Evolutionary conservation across 2,888 invertebrate genomes (phyloP).

Genomic region (Diploptera punctata): DNA sequence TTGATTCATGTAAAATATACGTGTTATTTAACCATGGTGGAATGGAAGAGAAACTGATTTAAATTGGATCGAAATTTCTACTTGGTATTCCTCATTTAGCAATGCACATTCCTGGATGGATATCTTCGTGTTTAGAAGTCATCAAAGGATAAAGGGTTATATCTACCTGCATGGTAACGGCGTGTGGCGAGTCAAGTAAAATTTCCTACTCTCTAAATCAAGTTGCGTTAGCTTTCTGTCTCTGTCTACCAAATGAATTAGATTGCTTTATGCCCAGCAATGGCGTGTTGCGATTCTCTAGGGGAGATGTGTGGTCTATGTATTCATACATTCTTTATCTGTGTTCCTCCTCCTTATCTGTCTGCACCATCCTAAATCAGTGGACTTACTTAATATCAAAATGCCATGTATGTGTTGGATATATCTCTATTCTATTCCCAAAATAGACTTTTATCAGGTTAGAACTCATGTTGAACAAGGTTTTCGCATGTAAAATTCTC

Average conservation of each 20-base stretch:
- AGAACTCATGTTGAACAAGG: too few relatives aligned
- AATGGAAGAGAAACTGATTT: too few relatives aligned
- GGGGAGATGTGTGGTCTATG: too few relatives aligned
- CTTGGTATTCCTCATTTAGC: too few relatives aligned
- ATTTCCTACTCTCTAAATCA: neutral
- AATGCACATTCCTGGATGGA: neutral
- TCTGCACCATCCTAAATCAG: neutral
- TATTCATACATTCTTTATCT: neutral
- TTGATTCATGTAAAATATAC: too few relatives aligned
- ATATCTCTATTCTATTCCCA: too few relatives aligned
- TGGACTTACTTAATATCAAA: neutral
- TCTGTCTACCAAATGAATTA: constrained; percentile 6
- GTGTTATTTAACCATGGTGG: too few relatives aligned
- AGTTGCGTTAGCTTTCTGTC: neutral
- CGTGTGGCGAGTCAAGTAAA: neutral
- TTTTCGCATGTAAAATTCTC: too few relatives aligned
- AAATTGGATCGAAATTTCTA: too few relatives aligned
- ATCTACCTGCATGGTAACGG: neutral
- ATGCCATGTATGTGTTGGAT: too few relatives aligned
- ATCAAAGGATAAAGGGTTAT: neutral
- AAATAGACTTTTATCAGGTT: too few relatives aligned
- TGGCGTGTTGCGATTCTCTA: neutral
- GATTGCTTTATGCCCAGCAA: neutral
- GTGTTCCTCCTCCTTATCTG: neutral
- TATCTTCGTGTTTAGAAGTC: neutral